Conservation (phyloP, 2,797 vertebrate species). For the Alexandromys oeconomus region DNA sequence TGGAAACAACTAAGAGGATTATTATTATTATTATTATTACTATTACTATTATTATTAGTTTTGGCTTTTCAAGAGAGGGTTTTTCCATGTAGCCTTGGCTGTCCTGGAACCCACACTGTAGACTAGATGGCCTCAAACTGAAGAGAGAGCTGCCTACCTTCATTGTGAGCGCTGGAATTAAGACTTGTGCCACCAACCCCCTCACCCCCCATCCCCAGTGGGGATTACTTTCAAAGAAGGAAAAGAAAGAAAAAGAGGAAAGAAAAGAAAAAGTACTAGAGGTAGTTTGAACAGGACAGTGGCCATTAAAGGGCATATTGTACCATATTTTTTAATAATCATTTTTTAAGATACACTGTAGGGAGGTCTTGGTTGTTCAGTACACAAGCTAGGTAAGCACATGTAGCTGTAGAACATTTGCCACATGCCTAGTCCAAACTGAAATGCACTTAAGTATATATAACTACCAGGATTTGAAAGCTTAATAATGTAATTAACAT, state of each 20-base stretch:
- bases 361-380: not conserved
- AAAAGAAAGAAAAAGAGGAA: constrained; percentile 30
- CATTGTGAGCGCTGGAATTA: too few species aligned
- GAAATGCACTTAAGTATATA: not conserved
- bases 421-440: not conserved
- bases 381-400: not conserved
- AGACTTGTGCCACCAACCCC: too few species aligned
- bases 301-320: constrained; percentile 33
- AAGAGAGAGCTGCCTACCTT: too few species aligned
- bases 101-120: too few species aligned
- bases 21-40: too few species aligned
- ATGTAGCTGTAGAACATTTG: not conserved
- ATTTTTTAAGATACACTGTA: not conserved
- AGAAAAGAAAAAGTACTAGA: constrained; percentile 11
- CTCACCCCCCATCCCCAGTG: too few species aligned
- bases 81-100: too few species aligned
- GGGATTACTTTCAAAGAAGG: constrained; percentile 21
- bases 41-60: too few species aligned
- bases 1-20: constrained; percentile 35
- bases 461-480: not conserved
- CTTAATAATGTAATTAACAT: not conserved
- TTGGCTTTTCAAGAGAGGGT: too few species aligned
- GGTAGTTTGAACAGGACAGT: constrained; percentile 16
- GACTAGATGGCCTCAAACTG: too few species aligned
- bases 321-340: constrained; percentile 15